Conservation (phyloP, 1,140 invertebrate species). For the Zaprionus camerounensis region DNA sequence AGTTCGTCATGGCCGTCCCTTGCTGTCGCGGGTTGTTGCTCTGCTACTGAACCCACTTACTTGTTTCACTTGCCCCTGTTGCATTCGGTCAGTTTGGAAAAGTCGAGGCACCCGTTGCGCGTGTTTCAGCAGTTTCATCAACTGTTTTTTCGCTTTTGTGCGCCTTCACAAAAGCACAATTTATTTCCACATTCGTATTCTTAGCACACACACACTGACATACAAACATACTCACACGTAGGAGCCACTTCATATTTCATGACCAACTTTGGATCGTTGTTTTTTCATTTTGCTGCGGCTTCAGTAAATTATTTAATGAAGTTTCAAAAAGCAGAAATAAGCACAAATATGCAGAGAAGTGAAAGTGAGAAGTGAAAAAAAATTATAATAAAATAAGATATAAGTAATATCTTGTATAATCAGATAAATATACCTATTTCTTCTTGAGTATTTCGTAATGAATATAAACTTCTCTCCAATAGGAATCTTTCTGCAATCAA, state of each 20-base stretch:
- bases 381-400: neutral
- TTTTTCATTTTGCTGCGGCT: constrained; percentile 16
- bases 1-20: constrained; percentile 59
- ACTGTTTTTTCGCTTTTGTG: constrained; percentile 50
- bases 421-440: neutral
- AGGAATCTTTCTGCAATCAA: no score
- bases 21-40: constrained; percentile 47
- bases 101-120: constrained; percentile 13
- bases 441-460: no score
- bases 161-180: constrained; percentile 31
- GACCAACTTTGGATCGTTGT: constrained; percentile 46
- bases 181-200: constrained; percentile 44
- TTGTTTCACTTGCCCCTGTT: constrained; percentile 68
- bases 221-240: constrained; percentile 12
- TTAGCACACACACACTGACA: constrained; percentile 24
- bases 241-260: constrained; percentile 58
- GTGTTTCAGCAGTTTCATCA: constrained; percentile 34
- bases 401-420: neutral
- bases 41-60: constrained; percentile 21
- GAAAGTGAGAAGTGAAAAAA: neutral
- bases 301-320: constrained; percentile 63
- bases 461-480: no score
- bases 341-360: constrained; percentile 14
- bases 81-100: constrained; percentile 57
- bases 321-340: constrained; percentile 51